Evolutionary conservation across 2,888 invertebrate species (phyloP).

Genomic region (Phrixothrix hirtus): DNA sequence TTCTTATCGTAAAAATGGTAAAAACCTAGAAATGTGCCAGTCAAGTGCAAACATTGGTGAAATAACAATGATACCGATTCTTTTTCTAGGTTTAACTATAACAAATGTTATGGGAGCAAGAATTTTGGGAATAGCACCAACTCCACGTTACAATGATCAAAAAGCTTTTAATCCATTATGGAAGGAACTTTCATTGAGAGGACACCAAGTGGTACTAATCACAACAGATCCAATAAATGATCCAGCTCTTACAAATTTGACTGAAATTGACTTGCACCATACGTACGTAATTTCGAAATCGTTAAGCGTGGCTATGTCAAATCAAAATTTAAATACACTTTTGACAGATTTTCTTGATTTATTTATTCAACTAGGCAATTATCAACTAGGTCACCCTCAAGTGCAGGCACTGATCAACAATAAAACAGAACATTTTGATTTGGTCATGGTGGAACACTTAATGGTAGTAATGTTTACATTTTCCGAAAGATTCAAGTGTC

Average conservation of each 20-base stretch:
- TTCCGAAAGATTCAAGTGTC: neutral
- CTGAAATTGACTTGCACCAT: slow-evolving; percentile 49
- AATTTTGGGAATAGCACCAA: slow-evolving; percentile 54
- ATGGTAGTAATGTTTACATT: neutral
- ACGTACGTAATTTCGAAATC: neutral
- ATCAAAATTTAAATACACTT: neutral
- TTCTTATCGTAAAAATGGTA: too few species aligned
- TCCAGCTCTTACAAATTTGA: slow-evolving; percentile 47
- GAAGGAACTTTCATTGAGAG: slow-evolving; percentile 53
- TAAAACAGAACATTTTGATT: neutral
- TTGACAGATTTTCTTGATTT: neutral
- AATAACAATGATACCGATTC: too few species aligned
- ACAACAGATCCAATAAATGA: slow-evolving; percentile 55
- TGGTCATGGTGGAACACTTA: neutral
- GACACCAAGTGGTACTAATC: slow-evolving; percentile 57
- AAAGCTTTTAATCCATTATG: slow-evolving; percentile 54
- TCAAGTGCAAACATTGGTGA: too few species aligned
- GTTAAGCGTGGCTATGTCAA: neutral
- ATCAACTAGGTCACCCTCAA: neutral
- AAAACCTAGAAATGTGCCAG: too few species aligned
- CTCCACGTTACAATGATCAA: slow-evolving; percentile 58
- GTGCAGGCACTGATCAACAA: neutral
- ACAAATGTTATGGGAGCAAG: too few species aligned
- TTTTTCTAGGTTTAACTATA: too few species aligned
- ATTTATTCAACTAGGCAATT: neutral